Evolutionary conservation across 2,113 vertebrate species (phyloP).

Genomic region (Neofelis nebulosa): DNA sequence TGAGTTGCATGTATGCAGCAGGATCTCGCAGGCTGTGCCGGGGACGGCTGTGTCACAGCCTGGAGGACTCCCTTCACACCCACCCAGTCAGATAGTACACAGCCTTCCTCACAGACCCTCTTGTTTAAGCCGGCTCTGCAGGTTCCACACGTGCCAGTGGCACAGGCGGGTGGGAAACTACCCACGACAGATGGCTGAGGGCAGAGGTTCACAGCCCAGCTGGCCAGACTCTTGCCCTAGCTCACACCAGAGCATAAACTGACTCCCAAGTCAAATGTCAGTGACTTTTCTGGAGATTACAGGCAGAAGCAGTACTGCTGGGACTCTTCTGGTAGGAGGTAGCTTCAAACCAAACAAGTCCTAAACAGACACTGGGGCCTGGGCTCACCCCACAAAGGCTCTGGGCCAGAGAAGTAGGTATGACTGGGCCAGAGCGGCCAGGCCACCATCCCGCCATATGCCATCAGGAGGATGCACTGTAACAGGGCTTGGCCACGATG

Average conservation of each 20-base stretch:
- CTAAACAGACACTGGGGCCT: not conserved
- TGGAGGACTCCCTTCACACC: not conserved
- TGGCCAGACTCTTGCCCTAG: not conserved
- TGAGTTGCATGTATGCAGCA: not conserved
- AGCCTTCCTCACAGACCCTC: not conserved
- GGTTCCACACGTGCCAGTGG: not conserved
- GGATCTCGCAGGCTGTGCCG: not conserved
- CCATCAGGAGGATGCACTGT: not conserved
- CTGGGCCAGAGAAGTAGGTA: not conserved
- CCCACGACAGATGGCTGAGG: not conserved
- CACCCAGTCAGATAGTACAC: not conserved
- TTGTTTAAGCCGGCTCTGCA: not conserved
- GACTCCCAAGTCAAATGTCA: not conserved
- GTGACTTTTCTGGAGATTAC: not conserved
- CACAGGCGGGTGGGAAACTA: not conserved
- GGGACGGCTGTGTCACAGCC: not conserved
- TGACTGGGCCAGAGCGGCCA: not conserved
- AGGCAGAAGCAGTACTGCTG: not conserved
- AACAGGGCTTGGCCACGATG: rapidly evolving
- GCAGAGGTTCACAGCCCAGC: not conserved
- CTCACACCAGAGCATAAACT: not conserved
- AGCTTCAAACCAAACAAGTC: not conserved
- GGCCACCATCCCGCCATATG: not conserved
- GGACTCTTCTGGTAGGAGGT: not conserved
- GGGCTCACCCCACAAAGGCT: not conserved